Conservation (phyloP, 2,797 vertebrate genomes). For the Mormyrops attenuatus region DNA sequence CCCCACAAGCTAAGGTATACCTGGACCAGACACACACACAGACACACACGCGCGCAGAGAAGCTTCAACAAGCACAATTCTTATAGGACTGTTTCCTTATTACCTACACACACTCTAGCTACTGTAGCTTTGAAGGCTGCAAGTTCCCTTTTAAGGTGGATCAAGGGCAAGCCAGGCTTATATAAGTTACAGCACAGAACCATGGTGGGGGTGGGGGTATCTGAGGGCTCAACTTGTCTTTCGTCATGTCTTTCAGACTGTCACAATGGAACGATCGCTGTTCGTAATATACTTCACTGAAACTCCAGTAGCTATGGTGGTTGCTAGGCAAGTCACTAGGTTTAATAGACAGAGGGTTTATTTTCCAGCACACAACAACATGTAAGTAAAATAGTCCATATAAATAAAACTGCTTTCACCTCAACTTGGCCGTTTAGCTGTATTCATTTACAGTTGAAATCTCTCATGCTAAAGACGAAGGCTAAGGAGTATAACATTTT, state of each 20-base stretch:
- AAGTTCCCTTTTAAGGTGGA: neutral
- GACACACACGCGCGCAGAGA: neutral
- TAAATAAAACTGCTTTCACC: neutral
- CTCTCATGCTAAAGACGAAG: neutral
- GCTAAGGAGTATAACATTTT: neutral
- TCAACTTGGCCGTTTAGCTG: neutral
- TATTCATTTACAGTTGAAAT: neutral
- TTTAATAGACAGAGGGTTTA: neutral
- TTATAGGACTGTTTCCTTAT: neutral
- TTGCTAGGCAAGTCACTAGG: neutral
- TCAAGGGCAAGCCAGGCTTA: conserved; percentile 23
- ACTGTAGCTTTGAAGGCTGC: neutral
- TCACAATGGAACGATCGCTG: conserved; percentile 13
- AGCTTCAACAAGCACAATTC: conserved; percentile 31
- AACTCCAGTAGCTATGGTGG: neutral
- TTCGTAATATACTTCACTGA: neutral
- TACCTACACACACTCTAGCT: neutral
- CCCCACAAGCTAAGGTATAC: neutral
- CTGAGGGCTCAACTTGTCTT: conserved; percentile 34
- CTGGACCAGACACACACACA: neutral
- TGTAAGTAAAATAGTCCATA: neutral
- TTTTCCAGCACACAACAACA: neutral
- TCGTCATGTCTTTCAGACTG: conserved; percentile 33
- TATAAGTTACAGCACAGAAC: conserved; percentile 5
- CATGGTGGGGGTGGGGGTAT: conserved; percentile 20